phyloP scores from a whole-genome alignment of 2,797 vertebrate genomes.

The Platalea minor region DNA sequence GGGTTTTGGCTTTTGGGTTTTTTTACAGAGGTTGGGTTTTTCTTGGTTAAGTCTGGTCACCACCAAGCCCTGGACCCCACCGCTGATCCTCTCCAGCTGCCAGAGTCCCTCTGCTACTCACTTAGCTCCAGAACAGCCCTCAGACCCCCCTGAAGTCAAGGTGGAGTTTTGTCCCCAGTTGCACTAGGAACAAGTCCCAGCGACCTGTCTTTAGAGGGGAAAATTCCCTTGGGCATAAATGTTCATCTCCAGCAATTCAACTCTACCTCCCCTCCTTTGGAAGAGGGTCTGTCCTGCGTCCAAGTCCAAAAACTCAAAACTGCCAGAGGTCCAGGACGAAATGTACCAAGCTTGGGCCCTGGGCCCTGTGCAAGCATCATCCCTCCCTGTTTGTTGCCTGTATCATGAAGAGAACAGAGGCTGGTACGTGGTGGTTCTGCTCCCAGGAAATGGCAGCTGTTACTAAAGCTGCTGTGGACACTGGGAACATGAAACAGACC shows the following conservation, averaged over 20 bases:
- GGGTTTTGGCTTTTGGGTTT: not conserved
- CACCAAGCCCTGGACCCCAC: not conserved
- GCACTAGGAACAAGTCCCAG: not conserved
- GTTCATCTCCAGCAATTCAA: not conserved
- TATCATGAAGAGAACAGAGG: not conserved
- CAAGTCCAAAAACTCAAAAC: not conserved
- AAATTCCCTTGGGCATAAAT: not conserved
- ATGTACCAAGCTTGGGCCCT: not conserved
- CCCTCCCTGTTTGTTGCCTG: not conserved
- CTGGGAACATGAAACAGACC: not conserved
- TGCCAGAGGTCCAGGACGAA: not conserved
- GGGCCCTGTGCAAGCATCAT: not conserved
- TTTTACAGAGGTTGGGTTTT: not conserved
- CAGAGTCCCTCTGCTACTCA: not conserved
- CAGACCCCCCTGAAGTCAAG: not conserved
- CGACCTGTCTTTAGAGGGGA: rapidly evolving
- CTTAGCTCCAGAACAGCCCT: not conserved
- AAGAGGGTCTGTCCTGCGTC: not conserved
- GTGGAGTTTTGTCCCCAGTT: rapidly evolving
- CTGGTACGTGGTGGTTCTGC: not conserved
- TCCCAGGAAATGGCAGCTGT: not conserved
- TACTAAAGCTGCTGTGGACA: not conserved
- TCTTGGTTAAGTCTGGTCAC: not conserved
- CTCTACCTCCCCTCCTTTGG: not conserved
- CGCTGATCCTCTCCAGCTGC: not conserved